Evolutionary conservation across 2,888 invertebrate genomes (phyloP).

Genomic region (Epirrita christyi): DNA sequence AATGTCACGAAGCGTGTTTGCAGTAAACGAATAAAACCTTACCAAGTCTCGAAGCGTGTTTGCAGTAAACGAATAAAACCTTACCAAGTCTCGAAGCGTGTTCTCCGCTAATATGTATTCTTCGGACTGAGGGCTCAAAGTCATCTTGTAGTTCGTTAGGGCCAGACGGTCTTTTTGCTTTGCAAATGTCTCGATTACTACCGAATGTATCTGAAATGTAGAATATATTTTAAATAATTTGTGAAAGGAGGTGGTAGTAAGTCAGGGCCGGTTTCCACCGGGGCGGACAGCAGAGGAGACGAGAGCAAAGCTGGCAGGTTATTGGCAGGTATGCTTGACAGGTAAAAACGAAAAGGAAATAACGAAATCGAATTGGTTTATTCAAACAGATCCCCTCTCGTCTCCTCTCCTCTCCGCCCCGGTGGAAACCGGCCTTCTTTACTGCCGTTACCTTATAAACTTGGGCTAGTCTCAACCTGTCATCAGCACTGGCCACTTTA

Average conservation of each 20-base stretch:
- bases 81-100: slow-evolving; percentile 82
- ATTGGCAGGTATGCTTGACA: too few species aligned
- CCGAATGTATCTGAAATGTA: slow-evolving; percentile 81
- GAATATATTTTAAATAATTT: background rate
- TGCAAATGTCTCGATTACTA: slow-evolving; percentile 86
- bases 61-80: slow-evolving; percentile 27
- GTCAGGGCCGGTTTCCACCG: too few species aligned
- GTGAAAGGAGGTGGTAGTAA: background rate
- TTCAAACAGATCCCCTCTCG: too few species aligned
- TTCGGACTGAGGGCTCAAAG: slow-evolving; percentile 86
- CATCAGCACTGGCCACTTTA: slow-evolving; percentile 82
- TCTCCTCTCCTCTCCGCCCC: too few species aligned
- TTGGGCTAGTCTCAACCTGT: slow-evolving; percentile 85
- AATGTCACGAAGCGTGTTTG: too few species aligned
- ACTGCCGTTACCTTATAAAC: slow-evolving; percentile 84
- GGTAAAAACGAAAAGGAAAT: too few species aligned
- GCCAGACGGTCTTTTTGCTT: slow-evolving; percentile 86
- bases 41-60: background rate
- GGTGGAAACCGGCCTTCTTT: too few species aligned
- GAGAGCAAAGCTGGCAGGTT: too few species aligned
- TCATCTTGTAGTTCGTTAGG: slow-evolving; percentile 86
- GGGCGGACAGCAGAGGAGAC: too few species aligned
- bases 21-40: background rate
- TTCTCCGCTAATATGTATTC: slow-evolving; percentile 91
- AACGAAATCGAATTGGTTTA: too few species aligned